phyloP scores from a whole-genome alignment of 2,888 invertebrate genomes.

The Eilema griseolum region DNA sequence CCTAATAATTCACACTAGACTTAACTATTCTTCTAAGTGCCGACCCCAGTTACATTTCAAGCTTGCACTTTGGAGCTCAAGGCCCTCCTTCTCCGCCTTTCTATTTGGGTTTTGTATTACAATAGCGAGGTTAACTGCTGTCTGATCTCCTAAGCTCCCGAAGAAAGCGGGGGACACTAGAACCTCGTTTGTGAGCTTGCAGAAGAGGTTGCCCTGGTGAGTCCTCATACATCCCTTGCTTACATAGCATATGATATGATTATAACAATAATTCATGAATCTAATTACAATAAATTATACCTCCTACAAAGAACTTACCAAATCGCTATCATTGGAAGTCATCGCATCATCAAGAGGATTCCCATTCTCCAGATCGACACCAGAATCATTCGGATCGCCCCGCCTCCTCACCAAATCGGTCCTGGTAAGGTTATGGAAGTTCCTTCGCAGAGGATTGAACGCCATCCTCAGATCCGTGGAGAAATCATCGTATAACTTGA shows the following conservation, averaged over 20 bases:
- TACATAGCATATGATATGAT: background rate
- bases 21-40: no score
- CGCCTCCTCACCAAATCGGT: slow-evolving; percentile 59
- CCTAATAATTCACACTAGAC: no score
- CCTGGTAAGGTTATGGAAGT: slow-evolving; percentile 66
- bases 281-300: background rate
- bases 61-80: background rate
- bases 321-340: slow-evolving; percentile 75
- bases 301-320: slow-evolving; percentile 73
- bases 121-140: background rate
- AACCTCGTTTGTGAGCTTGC: background rate
- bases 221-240: background rate
- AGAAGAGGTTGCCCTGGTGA: background rate
- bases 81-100: background rate
- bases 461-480: slow-evolving; percentile 78
- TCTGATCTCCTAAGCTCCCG: background rate
- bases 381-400: slow-evolving; percentile 79
- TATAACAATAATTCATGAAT: background rate
- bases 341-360: slow-evolving; percentile 74
- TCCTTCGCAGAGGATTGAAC: slow-evolving; percentile 73
- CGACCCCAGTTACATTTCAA: no score
- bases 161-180: background rate
- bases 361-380: slow-evolving; percentile 83
- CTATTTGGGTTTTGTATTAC: background rate
- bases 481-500: slow-evolving; percentile 83